Conservation (phyloP, 2,113 vertebrate genomes). For the Pomatostomus ruficeps region DNA sequence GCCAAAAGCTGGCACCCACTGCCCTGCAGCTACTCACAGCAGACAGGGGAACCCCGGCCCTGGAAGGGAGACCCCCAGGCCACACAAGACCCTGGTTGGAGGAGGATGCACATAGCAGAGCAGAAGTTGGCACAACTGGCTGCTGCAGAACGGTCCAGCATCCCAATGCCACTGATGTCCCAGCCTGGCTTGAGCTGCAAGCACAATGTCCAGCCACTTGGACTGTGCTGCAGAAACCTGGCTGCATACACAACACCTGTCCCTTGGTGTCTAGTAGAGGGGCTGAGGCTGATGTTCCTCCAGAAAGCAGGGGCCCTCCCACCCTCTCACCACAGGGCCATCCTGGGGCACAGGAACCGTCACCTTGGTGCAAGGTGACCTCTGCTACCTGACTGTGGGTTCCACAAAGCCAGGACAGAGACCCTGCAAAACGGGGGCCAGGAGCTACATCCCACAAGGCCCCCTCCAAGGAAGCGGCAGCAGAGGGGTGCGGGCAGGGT, state of each 20-base stretch:
- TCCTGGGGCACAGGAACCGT: fast-evolving
- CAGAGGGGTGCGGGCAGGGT: background rate
- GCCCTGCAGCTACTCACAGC: background rate
- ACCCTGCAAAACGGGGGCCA: background rate
- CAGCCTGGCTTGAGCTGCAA: background rate
- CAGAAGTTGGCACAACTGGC: fast-evolving
- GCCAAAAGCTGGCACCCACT: background rate
- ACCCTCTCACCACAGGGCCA: fast-evolving
- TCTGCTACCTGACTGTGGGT: background rate
- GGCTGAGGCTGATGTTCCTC: background rate
- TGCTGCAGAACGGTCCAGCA: background rate
- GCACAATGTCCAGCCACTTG: background rate
- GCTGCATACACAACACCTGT: background rate
- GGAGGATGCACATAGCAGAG: background rate
- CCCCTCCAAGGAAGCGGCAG: background rate
- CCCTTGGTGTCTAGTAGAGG: background rate
- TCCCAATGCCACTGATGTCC: fast-evolving
- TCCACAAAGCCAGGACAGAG: fast-evolving
- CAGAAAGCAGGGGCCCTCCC: background rate
- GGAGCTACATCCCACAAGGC: background rate
- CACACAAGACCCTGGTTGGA: fast-evolving
- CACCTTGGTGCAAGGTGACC: background rate
- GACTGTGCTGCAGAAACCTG: background rate
- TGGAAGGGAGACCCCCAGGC: background rate
- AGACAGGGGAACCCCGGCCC: background rate